phyloP scores from a whole-genome alignment of 2,113 vertebrate species.

The Physeter macrocephalus region DNA sequence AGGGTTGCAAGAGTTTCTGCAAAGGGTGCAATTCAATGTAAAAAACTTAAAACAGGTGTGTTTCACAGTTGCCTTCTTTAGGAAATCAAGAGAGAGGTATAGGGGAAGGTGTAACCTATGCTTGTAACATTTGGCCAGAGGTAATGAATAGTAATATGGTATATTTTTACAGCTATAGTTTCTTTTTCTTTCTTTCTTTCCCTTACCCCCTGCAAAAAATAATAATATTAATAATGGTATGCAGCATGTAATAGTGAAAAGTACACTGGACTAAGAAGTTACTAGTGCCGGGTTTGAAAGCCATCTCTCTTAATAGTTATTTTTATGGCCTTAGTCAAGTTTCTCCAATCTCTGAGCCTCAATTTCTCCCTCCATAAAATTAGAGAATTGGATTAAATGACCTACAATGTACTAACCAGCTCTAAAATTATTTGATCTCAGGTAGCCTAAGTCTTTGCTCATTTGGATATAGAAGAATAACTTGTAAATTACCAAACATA shows the following conservation, averaged over 20 bases:
- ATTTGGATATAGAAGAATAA: not conserved
- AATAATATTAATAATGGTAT: not conserved
- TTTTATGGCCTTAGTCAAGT: not conserved
- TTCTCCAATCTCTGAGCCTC: not conserved
- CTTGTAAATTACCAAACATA: not conserved
- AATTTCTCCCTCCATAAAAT: not conserved
- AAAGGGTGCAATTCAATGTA: not conserved
- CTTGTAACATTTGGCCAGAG: not conserved
- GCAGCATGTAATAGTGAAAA: not conserved
- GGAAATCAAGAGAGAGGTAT: not conserved
- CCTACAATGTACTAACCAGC: not conserved
- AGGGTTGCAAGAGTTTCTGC: not conserved
- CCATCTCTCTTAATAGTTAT: not conserved
- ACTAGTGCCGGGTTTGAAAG: not conserved
- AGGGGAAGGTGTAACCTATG: not conserved
- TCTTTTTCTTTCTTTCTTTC: not conserved
- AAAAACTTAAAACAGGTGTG: not conserved
- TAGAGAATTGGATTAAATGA: not conserved
- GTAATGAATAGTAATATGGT: not conserved
- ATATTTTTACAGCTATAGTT: not conserved
- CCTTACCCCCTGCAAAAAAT: not conserved
- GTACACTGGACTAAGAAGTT: not conserved
- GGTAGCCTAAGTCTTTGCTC: not conserved
- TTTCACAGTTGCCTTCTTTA: not conserved
- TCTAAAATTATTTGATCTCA: not conserved